Percentiles rank a stretch among this genome's conserved stretches.
These are phyloP conservation scores for Tiphia femorata DNA, from an alignment of 2,888 invertebrate species.

Conservation along the genomic window DNA sequence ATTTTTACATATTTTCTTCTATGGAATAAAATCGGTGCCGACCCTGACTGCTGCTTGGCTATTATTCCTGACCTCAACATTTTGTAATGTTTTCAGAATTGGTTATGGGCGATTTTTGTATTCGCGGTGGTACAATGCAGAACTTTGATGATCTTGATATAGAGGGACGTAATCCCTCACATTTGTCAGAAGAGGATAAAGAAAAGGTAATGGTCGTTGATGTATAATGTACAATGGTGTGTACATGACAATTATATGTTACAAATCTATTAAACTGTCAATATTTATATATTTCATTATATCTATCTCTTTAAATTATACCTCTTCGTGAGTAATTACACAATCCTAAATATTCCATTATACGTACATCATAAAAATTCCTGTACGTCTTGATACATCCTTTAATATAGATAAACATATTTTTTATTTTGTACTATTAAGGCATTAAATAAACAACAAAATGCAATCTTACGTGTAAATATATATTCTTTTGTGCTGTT, in stretches of 20 bases:
- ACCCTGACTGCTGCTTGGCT: constrained; percentile 19
- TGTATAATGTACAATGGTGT: neutral
- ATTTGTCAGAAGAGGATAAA: constrained; percentile 63
- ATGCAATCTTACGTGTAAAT: too few relatives aligned
- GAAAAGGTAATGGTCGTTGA: constrained; percentile 63
- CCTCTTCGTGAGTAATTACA: too few relatives aligned
- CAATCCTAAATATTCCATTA: too few relatives aligned
- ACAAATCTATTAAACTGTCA: too few relatives aligned
- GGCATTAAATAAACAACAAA: too few relatives aligned
- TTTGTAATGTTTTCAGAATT: constrained; percentile 39
- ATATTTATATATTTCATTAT: too few relatives aligned
- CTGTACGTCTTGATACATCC: too few relatives aligned
- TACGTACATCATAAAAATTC: too few relatives aligned
- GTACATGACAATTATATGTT: neutral
- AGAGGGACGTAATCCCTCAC: constrained; percentile 66
- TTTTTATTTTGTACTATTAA: too few relatives aligned
- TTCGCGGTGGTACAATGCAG: constrained; percentile 53
- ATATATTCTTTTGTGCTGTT: too few relatives aligned
- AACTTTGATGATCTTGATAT: constrained; percentile 68
- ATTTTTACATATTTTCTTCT: neutral
- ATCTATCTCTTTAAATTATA: too few relatives aligned
- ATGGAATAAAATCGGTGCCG: neutral
- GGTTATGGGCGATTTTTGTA: constrained; percentile 22
- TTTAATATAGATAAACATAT: too few relatives aligned
- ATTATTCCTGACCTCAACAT: constrained; percentile 12